Evolutionary conservation across 2,888 invertebrate species (phyloP), one percentile per base, ranked within the genome.

Genomic region (Leucophenga maculata): DNA sequence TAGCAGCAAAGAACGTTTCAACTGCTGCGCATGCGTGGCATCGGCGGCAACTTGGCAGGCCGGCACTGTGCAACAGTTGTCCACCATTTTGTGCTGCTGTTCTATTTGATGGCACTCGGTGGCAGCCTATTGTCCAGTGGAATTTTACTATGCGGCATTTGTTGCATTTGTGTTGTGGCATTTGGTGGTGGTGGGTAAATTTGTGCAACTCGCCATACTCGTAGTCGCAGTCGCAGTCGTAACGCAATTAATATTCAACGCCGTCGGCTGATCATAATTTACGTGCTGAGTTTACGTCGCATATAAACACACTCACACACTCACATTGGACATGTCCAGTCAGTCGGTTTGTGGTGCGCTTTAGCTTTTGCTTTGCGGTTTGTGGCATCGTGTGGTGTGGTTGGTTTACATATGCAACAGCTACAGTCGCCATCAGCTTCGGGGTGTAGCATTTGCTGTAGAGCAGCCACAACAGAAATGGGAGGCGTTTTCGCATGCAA

Each of bases 261-360:
- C 87, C 87, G 85, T 87, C 86, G 86, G 88, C 84, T 87, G 82
- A 85, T 85, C 87, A 87, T 87, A 87, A 87, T 87, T 88, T 87
- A 88, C 87, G 86, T 87, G 87, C 87, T 86, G 87, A 80, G 88
- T 86, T 84, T 83, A 83, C 82, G 81, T 80, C 81, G 79, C 79
- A 39, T 39, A 39, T 39, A 39, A 39, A 39, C 11, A 39, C 39
- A 39, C 39, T 11, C 39, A 8, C 39, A 39, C 11, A 39, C 39
- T 6, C 39, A 39, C 39, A 39, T 39, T 39, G 39, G 39, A 39
- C 39, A 39, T 39, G 39, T 39, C 39, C 39, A 39, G 39, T 39
- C 39, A 39, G 39, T 39, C 13, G 11, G 46, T 62, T 48, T 32
- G 50, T 18, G 52, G 11, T 8, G 16, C n/a, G n/a, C 22, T 64